phyloP scores from a whole-genome alignment of 2,888 invertebrate genomes.

The Lissonota sp. region DNA sequence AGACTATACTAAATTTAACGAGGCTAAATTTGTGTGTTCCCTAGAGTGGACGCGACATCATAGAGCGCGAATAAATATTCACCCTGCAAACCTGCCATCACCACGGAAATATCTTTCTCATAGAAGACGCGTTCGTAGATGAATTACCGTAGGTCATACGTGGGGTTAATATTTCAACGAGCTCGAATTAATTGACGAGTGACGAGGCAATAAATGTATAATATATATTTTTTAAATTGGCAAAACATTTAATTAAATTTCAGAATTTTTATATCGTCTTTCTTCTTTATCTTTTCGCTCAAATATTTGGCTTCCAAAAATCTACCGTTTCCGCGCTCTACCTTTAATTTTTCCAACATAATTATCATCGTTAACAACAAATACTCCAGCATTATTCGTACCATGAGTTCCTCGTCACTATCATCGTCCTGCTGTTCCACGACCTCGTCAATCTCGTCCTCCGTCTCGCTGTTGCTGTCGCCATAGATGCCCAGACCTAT shows the following conservation, averaged over 20 bases:
- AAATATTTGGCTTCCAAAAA: too few relatives aligned
- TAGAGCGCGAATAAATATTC: constrained; percentile 11
- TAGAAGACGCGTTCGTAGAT: not conserved
- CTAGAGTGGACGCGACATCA: not conserved
- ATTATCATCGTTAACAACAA: too few relatives aligned
- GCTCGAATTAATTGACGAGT: constrained; percentile 24
- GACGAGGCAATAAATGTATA: not conserved
- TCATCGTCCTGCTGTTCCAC: constrained; percentile 83
- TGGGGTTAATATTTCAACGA: constrained; percentile 40
- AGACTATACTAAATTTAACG: constrained; percentile 53
- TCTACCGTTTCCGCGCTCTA: too few relatives aligned
- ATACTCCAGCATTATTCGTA: too few relatives aligned
- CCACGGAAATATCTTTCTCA: constrained; percentile 38
- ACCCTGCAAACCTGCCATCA: constrained; percentile 27
- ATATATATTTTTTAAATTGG: not conserved
- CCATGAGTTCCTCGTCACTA: constrained; percentile 91
- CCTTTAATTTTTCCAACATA: too few relatives aligned
- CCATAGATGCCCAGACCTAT: constrained; percentile 94
- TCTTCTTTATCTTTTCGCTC: too few relatives aligned
- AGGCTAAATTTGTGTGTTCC: constrained; percentile 49
- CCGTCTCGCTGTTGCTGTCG: constrained; percentile 87
- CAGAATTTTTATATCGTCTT: too few relatives aligned
- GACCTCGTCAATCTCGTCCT: constrained; percentile 84
- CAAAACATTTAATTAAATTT: too few relatives aligned
- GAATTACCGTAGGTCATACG: constrained; percentile 33